A percentile compares a stretch with the other conserved stretches of the same genome.
These are phyloP conservation scores for Zaprionus taronus DNA, from an alignment of 1,140 invertebrate genomes.

Conservation along the genomic window DNA sequence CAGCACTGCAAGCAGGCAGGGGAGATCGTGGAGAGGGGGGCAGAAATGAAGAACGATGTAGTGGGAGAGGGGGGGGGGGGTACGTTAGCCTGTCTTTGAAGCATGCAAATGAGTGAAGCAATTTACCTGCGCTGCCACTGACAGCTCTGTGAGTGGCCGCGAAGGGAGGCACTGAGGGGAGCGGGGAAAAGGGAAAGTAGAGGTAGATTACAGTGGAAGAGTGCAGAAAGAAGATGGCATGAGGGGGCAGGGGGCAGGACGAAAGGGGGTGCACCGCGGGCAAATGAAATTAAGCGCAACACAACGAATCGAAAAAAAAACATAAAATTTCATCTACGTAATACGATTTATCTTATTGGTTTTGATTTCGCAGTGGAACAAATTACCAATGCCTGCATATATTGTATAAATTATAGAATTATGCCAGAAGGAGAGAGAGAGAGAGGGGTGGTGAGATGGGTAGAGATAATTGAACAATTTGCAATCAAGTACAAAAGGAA, in stretches of 20 bases:
- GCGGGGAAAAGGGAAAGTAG: neutral
- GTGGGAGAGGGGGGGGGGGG: neutral
- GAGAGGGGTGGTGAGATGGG: neutral
- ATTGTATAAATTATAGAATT: neutral
- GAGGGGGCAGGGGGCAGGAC: no score
- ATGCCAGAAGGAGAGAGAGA: neutral
- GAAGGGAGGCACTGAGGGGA: no score
- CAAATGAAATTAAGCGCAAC: conserved; percentile 39
- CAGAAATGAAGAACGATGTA: no score
- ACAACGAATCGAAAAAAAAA: conserved; percentile 15
- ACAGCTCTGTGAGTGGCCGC: conserved; percentile 40
- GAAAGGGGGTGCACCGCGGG: conserved; percentile 30
- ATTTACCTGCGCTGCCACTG: conserved; percentile 59
- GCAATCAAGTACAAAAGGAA: neutral
- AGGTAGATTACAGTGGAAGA: neutral
- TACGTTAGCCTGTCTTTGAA: conserved; percentile 29
- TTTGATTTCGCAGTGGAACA: conserved; percentile 18
- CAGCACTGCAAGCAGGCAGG: neutral
- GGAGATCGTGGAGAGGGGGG: neutral
- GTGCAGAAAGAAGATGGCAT: neutral
- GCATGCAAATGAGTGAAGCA: conserved; percentile 71
- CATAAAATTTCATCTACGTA: conserved; percentile 34
- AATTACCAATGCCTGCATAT: neutral
- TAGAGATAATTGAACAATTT: neutral
- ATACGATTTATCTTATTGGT: conserved; percentile 53